Conservation (phyloP, 2,113 vertebrate species). For the Ascaphus truei region DNA sequence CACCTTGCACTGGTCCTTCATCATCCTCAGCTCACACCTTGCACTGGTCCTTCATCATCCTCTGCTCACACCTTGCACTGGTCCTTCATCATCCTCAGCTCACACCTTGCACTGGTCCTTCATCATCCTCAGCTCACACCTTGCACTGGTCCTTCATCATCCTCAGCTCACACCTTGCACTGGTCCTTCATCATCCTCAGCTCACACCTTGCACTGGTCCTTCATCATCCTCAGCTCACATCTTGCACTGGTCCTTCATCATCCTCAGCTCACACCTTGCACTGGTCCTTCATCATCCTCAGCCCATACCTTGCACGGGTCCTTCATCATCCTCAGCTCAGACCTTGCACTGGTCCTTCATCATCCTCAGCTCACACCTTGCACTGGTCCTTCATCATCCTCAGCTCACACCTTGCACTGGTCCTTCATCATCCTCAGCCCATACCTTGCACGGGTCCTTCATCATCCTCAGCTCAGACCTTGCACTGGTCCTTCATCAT, state of each 20-base stretch:
- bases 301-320: slow-evolving; percentile 19
- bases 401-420: slow-evolving; percentile 17
- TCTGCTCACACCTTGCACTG: slow-evolving; percentile 16
- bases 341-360: slow-evolving; percentile 1
- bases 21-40: slow-evolving; percentile 23
- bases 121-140: slow-evolving; percentile 22
- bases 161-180: slow-evolving; percentile 18
- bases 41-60: neutral
- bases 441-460: slow-evolving; percentile 9
- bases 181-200: neutral
- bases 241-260: neutral
- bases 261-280: slow-evolving; percentile 20
- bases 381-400: neutral
- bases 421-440: slow-evolving; percentile 4
- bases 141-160: neutral
- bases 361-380: slow-evolving; percentile 23
- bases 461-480: slow-evolving; percentile 20
- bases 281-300: neutral
- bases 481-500: neutral
- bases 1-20: slow-evolving; percentile 5
- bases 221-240: slow-evolving; percentile 16
- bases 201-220: slow-evolving; percentile 15
- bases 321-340: slow-evolving; percentile 8
- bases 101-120: slow-evolving; percentile 11
- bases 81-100: slow-evolving; percentile 1